Percentiles rank a stretch among this genome's conserved stretches.
phyloP scores from a whole-genome alignment of 2,888 invertebrate species.

The Blera fallax region DNA sequence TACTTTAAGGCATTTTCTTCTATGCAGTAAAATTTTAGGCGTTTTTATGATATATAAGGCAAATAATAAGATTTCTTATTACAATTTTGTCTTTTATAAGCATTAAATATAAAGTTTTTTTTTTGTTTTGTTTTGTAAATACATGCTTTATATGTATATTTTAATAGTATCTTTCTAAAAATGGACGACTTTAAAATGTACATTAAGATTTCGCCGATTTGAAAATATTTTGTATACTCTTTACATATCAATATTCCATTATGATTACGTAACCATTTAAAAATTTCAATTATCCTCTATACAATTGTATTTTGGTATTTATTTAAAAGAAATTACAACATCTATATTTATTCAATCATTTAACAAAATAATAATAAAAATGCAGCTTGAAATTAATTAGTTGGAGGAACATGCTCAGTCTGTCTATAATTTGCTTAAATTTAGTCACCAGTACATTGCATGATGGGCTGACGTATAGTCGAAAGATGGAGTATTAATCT shows the following conservation, averaged over 20 bases:
- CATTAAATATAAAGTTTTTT: neutral
- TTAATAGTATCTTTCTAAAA: neutral
- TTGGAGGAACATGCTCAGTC: too few relatives aligned
- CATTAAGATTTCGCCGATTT: neutral
- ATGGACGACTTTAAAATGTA: neutral
- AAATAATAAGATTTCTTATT: slow-evolving; percentile 17
- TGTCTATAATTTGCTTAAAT: too few relatives aligned
- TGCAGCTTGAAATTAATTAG: neutral
- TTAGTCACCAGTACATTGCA: too few relatives aligned
- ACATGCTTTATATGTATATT: neutral
- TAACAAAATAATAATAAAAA: too few relatives aligned
- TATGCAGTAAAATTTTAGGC: slow-evolving; percentile 47
- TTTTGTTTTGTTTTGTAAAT: slow-evolving; percentile 32
- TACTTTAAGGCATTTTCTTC: slow-evolving; percentile 64
- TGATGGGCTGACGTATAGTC: too few relatives aligned
- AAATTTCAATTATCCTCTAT: neutral
- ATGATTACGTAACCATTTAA: neutral
- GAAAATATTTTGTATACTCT: neutral
- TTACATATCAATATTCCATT: neutral
- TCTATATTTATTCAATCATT: neutral
- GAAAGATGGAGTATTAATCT: too few relatives aligned
- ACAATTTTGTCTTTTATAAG: neutral
- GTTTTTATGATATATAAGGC: slow-evolving; percentile 32
- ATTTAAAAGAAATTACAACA: neutral
- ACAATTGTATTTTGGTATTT: neutral